Conservation (phyloP, 1,140 invertebrate genomes). For the Drosophila neocordata region DNA sequence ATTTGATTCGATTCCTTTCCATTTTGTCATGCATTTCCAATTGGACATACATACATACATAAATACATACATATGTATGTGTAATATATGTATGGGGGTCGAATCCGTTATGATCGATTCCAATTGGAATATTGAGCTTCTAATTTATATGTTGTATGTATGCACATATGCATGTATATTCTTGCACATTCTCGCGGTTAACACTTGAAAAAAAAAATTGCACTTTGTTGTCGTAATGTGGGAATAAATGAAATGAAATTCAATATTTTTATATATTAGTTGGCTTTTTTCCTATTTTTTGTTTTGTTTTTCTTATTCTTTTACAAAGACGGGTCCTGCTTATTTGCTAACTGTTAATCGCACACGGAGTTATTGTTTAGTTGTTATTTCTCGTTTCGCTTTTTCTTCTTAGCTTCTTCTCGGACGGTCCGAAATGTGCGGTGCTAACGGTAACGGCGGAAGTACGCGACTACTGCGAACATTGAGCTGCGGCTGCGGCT, state of each 20-base stretch:
- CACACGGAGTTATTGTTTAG: conserved; percentile 13
- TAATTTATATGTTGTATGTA: conserved; percentile 12
- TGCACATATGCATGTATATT: conserved; percentile 11
- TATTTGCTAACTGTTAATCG: conserved; percentile 13
- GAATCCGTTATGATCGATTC: background rate
- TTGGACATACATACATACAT: background rate
- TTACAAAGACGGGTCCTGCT: background rate
- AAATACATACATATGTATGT: background rate
- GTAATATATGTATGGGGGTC: background rate
- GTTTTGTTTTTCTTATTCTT: background rate
- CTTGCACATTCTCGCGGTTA: conserved; percentile 39
- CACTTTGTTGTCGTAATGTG: conserved; percentile 20
- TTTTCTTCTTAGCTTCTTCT: conserved; percentile 22
- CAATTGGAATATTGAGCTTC: conserved; percentile 36
- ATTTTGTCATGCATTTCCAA: conserved; percentile 26
- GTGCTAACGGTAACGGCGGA: conserved; percentile 79
- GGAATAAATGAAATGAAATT: conserved; percentile 10
- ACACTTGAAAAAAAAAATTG: conserved; percentile 58
- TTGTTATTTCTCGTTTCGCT: conserved; percentile 18
- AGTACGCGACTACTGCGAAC: conserved; percentile 76
- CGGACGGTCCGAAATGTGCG: conserved; percentile 56
- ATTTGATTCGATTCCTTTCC: conserved; percentile 15
- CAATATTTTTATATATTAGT: background rate
- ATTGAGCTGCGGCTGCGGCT: conserved; percentile 69
- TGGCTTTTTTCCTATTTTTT: background rate